Conservation (phyloP, 2,797 vertebrate genomes). For the Cygnus olor region DNA sequence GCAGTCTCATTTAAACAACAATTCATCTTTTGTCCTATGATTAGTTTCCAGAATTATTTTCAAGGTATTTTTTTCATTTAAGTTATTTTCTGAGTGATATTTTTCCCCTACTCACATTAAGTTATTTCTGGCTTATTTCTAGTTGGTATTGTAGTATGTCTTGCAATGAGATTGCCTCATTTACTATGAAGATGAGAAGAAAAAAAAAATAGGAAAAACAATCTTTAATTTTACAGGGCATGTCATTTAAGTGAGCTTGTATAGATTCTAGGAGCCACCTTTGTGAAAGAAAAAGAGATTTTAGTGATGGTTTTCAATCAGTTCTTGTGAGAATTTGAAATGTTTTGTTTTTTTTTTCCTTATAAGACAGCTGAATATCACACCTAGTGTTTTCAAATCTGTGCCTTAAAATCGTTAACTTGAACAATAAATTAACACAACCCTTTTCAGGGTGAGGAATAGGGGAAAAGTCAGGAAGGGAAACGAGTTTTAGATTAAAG, state of each 20-base stretch:
- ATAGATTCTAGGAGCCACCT: background rate
- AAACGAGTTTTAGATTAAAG: background rate
- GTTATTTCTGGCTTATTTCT: background rate
- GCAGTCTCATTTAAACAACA: background rate
- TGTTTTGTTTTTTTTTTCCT: background rate
- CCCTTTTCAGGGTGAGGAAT: background rate
- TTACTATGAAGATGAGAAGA: background rate
- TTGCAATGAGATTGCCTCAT: background rate
- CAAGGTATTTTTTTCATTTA: rapidly evolving
- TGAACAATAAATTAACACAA: background rate
- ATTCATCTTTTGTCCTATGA: background rate
- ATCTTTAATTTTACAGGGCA: background rate
- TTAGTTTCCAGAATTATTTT: background rate
- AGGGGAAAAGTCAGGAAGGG: background rate
- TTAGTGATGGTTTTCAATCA: background rate
- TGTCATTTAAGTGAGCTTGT: background rate
- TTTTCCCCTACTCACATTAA: rapidly evolving
- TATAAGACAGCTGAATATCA: background rate
- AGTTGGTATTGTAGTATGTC: background rate
- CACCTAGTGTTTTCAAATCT: background rate
- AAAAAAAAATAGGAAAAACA: background rate
- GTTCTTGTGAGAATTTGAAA: background rate
- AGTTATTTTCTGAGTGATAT: background rate
- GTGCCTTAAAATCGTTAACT: background rate
- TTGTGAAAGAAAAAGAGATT: background rate